Evolutionary conservation across 2,797 vertebrate species (phyloP).

Genomic region (Pangasius krempfi): DNA sequence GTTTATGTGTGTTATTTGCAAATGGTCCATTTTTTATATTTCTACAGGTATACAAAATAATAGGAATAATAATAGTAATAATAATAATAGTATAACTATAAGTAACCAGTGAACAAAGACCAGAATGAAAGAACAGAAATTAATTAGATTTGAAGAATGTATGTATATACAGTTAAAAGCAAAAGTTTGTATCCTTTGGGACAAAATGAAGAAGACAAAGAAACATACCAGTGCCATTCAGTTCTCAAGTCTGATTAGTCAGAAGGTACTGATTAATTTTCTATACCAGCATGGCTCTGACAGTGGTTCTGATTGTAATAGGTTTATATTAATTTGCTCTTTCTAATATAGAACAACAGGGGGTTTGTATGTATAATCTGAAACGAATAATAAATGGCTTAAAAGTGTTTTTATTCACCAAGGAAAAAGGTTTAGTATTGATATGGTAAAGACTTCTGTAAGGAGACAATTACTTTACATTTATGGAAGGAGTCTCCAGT

Average conservation of each 20-base stretch:
- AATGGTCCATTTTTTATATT: neutral
- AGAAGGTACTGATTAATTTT: neutral
- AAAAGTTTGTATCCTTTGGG: neutral
- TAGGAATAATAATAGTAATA: neutral
- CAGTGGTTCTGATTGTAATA: neutral
- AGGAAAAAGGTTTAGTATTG: neutral
- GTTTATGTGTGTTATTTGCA: neutral
- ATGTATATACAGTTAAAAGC: neutral
- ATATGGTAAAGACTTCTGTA: neutral
- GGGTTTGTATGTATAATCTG: neutral
- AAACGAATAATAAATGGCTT: neutral
- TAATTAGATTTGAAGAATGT: neutral
- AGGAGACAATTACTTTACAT: neutral
- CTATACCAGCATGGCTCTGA: neutral
- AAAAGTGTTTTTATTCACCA: neutral
- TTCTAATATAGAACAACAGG: neutral
- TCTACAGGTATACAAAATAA: neutral
- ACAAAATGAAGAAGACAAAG: neutral
- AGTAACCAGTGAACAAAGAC: neutral
- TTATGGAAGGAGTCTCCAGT: neutral
- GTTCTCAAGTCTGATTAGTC: neutral
- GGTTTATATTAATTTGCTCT: neutral
- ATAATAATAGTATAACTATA: neutral
- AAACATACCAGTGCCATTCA: neutral
- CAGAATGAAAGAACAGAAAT: neutral